phyloP scores from a whole-genome alignment of 2,797 vertebrate species.

The Spea hammondii region DNA sequence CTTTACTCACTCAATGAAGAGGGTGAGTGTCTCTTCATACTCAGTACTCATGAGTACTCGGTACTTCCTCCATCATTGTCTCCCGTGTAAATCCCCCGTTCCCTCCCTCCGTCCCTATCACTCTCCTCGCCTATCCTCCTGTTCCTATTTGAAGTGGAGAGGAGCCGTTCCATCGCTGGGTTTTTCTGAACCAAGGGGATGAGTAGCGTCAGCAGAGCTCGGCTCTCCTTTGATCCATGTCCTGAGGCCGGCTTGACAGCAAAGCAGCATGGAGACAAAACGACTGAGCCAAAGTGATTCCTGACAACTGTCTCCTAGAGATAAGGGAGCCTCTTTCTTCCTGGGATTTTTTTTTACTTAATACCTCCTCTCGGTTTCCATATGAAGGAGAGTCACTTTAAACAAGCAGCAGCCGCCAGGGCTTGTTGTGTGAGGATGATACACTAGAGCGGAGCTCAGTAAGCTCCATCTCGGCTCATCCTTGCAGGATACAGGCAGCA shows the following conservation, averaged over 20 bases:
- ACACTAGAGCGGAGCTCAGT: constrained; percentile 52
- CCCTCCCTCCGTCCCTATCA: constrained; percentile 41
- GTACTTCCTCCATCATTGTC: constrained; percentile 15
- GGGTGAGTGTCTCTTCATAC: constrained; percentile 14
- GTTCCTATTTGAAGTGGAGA: constrained; percentile 76
- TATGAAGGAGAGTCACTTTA: constrained; percentile 64
- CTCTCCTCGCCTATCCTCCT: constrained; percentile 54
- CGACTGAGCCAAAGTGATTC: constrained; percentile 91
- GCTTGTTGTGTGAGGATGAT: constrained; percentile 41
- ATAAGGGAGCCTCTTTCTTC: constrained; percentile 83
- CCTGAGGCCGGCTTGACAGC: constrained; percentile 94
- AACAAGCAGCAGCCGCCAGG: constrained; percentile 56
- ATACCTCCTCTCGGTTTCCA: constrained; percentile 67
- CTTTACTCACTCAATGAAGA: neutral
- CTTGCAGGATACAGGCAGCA: neutral
- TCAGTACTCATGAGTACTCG: too few relatives aligned
- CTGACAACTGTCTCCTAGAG: constrained; percentile 98
- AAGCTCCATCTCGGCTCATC: constrained; percentile 31
- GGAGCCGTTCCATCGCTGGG: constrained; percentile 73
- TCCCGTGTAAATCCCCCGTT: constrained; percentile 36
- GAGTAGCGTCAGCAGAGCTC: constrained; percentile 82
- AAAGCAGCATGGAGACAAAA: constrained; percentile 82
- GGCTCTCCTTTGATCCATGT: constrained; percentile 97
- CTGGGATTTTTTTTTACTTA: constrained; percentile 60
- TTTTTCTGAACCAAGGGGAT: constrained; percentile 78